Percentiles rank a stretch among this genome's conserved stretches.
These are phyloP conservation scores for Argyra leucocephala DNA, from an alignment of 2,888 invertebrate species.

Conservation along the genomic window DNA sequence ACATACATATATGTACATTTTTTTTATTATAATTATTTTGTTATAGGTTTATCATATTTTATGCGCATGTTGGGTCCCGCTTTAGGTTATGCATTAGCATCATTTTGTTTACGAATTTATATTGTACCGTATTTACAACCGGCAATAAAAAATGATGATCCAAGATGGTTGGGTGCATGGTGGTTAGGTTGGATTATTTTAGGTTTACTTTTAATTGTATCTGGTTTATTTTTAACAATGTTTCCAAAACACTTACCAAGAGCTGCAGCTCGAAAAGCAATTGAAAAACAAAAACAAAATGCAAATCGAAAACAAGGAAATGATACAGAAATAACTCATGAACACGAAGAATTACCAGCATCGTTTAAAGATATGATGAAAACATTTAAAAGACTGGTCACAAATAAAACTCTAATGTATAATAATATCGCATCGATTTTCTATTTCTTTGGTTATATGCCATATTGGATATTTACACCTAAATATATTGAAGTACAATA, in stretches of 20 bases:
- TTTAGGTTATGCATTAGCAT: constrained; percentile 56
- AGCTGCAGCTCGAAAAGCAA: constrained; percentile 50
- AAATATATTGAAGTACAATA: constrained; percentile 78
- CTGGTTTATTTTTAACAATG: constrained; percentile 53
- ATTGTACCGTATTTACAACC: constrained; percentile 56
- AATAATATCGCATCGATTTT: constrained; percentile 65
- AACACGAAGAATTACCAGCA: constrained; percentile 35
- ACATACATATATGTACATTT: no score
- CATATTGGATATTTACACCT: constrained; percentile 71
- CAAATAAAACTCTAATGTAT: constrained; percentile 59
- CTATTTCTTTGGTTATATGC: constrained; percentile 61
- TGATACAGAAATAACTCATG: constrained; percentile 25
- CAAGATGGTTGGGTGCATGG: constrained; percentile 76
- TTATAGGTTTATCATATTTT: constrained; percentile 55
- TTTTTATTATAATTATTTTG: no score
- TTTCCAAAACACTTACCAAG: constrained; percentile 62
- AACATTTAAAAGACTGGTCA: constrained; percentile 54
- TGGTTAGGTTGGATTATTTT: constrained; percentile 66
- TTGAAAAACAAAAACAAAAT: constrained; percentile 34
- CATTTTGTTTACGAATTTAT: constrained; percentile 55
- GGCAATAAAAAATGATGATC: constrained; percentile 56
- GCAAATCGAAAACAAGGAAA: constrained; percentile 27
- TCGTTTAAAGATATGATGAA: constrained; percentile 53
- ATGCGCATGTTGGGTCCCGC: constrained; percentile 61
- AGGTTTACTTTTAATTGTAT: constrained; percentile 49